Evolutionary conservation across 2,113 vertebrate species (phyloP), one percentile per base, ranked within the genome.

Genomic region (Strix aluco): DNA sequence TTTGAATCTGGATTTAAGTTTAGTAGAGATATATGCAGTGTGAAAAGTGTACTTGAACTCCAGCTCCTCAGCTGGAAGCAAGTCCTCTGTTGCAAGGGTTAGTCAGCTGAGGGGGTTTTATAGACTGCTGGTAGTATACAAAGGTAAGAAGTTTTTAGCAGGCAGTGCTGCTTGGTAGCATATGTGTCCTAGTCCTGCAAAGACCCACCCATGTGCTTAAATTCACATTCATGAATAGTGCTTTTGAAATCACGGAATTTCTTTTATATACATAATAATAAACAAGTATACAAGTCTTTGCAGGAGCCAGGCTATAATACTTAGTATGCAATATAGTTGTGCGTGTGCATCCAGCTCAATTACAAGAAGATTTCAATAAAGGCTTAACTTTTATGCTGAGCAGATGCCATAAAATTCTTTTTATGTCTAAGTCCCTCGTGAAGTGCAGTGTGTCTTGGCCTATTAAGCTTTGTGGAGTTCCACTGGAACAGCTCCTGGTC

Each of bases 1-100:
- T 79, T 94, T 90, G 77, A 92, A 77, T 90, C 13, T 16, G 32
- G 25, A 42, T 92, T 91, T 93, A 40, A 63, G 38, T 83, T 94
- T 83, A 91, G n/a, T 25, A 16, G 62, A 55, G 62, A 23, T 81
- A 5, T 14, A 62, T 66, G 38, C 15, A 21, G 34, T 51, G 54
- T 88, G 83, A 70, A 83, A 93, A 88, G 30, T 66, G 19, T 52
- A 8, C 10, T 42, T 51, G 52, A 67, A 21, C 22, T 65, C 38
- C 25, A 49, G 21, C 71, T 88, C 22, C 51, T 44, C 30, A 54
- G 16, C 42, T 81, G 54, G 82, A 80, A 69, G 54, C 5, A 8
- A 77, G 58, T 72, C 34, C 49, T 57, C 67, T 90, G 19, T 77
- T 57, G 21, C 71, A 67, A 40, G 47, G 29, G 29, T 75, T 88